Evolutionary conservation across 1,140 invertebrate genomes (phyloP).

Genomic region (Babylonia areolata): DNA sequence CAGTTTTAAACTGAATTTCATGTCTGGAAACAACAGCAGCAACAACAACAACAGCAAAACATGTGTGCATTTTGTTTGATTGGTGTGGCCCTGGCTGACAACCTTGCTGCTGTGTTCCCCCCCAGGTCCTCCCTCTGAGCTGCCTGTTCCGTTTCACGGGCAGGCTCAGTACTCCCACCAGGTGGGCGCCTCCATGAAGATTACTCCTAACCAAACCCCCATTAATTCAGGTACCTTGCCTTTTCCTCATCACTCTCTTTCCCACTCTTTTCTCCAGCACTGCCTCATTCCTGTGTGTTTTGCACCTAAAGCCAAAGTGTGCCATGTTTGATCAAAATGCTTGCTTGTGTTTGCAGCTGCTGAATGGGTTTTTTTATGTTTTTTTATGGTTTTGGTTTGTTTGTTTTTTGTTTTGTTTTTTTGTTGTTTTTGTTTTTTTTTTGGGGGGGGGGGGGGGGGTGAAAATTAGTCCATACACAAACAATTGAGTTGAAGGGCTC

Average conservation of each 20-base stretch:
- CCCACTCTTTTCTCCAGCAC: background rate
- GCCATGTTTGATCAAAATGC: too few relatives aligned
- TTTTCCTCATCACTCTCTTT: constrained; percentile 25
- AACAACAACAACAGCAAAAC: background rate
- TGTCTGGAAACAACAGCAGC: too few relatives aligned
- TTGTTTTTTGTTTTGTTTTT: too few relatives aligned
- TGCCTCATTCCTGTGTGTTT: background rate
- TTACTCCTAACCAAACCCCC: constrained; percentile 67
- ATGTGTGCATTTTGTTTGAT: background rate
- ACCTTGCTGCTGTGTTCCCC: constrained; percentile 34
- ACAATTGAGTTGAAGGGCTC: too few relatives aligned
- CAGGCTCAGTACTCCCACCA: constrained; percentile 74
- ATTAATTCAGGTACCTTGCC: constrained; percentile 67
- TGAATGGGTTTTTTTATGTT: background rate
- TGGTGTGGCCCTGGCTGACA: background rate
- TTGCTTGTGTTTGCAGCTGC: too few relatives aligned
- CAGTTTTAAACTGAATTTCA: too few relatives aligned
- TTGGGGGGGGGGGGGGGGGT: too few relatives aligned
- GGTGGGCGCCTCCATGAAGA: constrained; percentile 60
- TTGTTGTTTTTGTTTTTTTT: too few relatives aligned
- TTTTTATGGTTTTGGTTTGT: background rate
- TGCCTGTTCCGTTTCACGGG: constrained; percentile 73
- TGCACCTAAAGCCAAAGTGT: too few relatives aligned
- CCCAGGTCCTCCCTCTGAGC: constrained; percentile 62
- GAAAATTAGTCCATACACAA: too few relatives aligned